Conservation (phyloP, 1,140 invertebrate genomes). For the Diuraphis noxia region DNA sequence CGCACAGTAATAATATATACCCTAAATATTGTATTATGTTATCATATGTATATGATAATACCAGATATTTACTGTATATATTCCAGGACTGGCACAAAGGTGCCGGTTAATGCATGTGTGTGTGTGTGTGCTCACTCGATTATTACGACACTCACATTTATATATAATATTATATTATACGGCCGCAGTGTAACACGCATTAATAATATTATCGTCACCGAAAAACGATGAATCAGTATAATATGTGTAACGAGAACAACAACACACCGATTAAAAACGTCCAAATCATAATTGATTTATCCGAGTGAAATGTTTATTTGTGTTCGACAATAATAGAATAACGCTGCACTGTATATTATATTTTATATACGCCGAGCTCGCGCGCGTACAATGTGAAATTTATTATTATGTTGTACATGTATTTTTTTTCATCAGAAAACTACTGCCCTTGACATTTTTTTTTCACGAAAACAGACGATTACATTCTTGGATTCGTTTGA, state of each 20-base stretch:
- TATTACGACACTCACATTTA: neutral
- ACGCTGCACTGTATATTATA: neutral
- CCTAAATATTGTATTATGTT: neutral
- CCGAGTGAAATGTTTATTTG: slow-evolving; percentile 3
- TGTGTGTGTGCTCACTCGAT: neutral
- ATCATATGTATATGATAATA: no score
- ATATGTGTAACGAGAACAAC: slow-evolving; percentile 15
- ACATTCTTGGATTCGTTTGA: neutral
- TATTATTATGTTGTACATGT: neutral
- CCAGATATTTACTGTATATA: neutral
- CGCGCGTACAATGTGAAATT: slow-evolving; percentile 4
- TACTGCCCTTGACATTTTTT: slow-evolving; percentile 19
- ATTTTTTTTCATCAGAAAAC: slow-evolving; percentile 14
- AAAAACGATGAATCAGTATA: slow-evolving; percentile 37
- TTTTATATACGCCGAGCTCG: no score
- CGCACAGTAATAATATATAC: neutral
- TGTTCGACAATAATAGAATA: slow-evolving; percentile 21
- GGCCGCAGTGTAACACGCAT: neutral
- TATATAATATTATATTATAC: neutral
- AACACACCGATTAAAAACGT: slow-evolving; percentile 47
- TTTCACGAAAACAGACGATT: slow-evolving; percentile 7
- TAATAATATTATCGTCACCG: slow-evolving; percentile 12
- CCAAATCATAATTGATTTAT: slow-evolving; percentile 40
- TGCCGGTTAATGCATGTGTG: neutral
- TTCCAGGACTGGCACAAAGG: neutral